Percentiles rank a stretch among this genome's conserved stretches.
phyloP scores from a whole-genome alignment of 1,140 invertebrate genomes.

The Tetraneura akinire region DNA sequence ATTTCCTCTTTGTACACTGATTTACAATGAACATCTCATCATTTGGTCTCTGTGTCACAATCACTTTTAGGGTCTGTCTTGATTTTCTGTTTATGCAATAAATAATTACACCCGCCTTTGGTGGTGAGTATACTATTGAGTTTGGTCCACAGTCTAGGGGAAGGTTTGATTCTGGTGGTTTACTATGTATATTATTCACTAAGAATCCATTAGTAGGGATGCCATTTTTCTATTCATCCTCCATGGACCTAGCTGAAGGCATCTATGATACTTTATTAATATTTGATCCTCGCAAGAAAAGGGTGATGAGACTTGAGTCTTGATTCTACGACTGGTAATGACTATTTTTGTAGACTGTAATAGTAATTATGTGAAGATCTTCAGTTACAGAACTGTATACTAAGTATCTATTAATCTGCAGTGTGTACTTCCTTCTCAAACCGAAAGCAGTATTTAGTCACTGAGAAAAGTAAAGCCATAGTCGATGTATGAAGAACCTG shows the following conservation, averaged over 20 bases:
- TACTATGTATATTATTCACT: background rate
- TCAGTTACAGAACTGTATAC: too few relatives aligned
- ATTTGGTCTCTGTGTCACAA: background rate
- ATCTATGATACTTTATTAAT: too few relatives aligned
- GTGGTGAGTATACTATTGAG: background rate
- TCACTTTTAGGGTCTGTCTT: background rate
- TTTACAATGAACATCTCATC: background rate
- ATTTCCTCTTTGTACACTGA: background rate
- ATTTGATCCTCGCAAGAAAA: too few relatives aligned
- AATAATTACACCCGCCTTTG: conserved; percentile 9
- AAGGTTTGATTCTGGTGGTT: background rate
- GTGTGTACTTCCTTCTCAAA: background rate
- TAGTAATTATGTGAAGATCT: background rate
- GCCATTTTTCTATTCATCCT: too few relatives aligned
- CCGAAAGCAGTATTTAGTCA: conserved; percentile 25
- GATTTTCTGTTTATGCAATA: background rate
- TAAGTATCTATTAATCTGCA: background rate
- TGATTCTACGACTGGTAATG: background rate
- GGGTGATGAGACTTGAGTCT: too few relatives aligned
- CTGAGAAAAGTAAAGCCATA: conserved; percentile 11
- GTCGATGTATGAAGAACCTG: conserved; percentile 52
- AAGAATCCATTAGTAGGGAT: background rate
- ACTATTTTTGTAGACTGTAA: background rate
- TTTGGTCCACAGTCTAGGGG: background rate
- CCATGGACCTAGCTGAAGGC: too few relatives aligned